These are phyloP conservation scores for Daktulosphaira vitifoliae DNA, from an alignment of 1,140 invertebrate genomes.

Conservation along the genomic window DNA sequence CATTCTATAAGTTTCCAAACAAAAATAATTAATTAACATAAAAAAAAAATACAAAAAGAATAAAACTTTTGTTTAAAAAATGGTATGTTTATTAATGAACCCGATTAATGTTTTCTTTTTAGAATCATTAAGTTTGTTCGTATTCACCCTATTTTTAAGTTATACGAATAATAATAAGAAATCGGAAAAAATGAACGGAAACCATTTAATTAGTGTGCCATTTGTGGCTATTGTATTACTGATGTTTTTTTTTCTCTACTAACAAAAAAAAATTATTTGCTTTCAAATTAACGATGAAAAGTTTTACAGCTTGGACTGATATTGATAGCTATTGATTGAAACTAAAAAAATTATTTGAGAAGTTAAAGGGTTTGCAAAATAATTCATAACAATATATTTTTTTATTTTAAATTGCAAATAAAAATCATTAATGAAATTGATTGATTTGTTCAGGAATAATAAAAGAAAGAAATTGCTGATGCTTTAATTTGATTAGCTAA, in stretches of 20 bases:
- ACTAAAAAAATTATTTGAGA: too few species aligned
- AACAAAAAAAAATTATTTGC: constrained; percentile 26
- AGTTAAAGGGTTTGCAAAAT: constrained; percentile 12
- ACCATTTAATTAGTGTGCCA: constrained; percentile 28
- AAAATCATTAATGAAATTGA: constrained; percentile 15
- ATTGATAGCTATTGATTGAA: neutral
- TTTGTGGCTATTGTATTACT: constrained; percentile 4
- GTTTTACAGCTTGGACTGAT: neutral
- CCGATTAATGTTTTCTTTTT: constrained; percentile 31
- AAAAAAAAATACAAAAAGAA: too few species aligned
- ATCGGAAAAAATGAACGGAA: constrained; percentile 1
- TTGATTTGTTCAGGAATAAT: too few species aligned
- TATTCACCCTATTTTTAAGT: constrained; percentile 11
- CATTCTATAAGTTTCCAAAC: too few species aligned
- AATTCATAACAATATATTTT: neutral
- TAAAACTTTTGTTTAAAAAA: constrained; percentile 5
- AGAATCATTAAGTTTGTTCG: constrained; percentile 3
- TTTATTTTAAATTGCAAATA: neutral
- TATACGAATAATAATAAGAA: constrained; percentile 23
- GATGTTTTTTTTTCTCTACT: constrained; percentile 1
- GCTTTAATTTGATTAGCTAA: too few species aligned
- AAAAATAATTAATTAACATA: too few species aligned
- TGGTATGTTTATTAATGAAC: constrained; percentile 21
- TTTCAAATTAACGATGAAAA: constrained; percentile 7
- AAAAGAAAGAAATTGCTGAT: too few species aligned